These are phyloP conservation scores for Drosophila chauvacae DNA, from an alignment of 1,140 invertebrate species.

Conservation along the genomic window DNA sequence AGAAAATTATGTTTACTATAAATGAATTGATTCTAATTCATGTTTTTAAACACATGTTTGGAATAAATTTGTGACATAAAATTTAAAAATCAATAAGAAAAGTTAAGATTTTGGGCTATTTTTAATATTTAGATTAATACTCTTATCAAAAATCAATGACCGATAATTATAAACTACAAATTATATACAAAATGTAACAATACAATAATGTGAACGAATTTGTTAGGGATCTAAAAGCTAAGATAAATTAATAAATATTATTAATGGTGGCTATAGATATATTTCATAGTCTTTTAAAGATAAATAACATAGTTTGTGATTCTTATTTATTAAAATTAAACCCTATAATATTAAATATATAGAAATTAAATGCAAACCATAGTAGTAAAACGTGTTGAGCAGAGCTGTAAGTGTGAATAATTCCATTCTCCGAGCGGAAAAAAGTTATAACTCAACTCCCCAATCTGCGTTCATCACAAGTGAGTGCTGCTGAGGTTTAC, in stretches of 20 bases:
- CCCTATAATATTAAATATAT: neutral
- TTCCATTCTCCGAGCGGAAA: neutral
- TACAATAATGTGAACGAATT: too few relatives aligned
- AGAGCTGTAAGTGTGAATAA: neutral
- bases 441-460: neutral
- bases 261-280: neutral
- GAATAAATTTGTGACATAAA: too few relatives aligned
- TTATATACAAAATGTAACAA: too few relatives aligned
- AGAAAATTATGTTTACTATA: too few relatives aligned
- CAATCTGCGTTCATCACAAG: neutral
- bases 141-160: too few relatives aligned
- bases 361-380: neutral
- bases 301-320: neutral
- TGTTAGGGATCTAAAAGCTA: neutral
- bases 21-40: too few relatives aligned
- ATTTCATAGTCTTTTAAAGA: neutral
- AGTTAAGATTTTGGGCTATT: too few relatives aligned
- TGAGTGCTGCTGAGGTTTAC: constrained; percentile 45
- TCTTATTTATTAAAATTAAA: neutral
- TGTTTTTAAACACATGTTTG: too few relatives aligned
- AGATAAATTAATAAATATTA: neutral
- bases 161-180: too few relatives aligned
- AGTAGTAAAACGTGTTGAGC: neutral
- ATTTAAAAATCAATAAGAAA: too few relatives aligned
- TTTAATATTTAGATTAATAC: too few relatives aligned